Evolutionary conservation across 2,113 vertebrate genomes (phyloP), one percentile per base, ranked within the genome.

Genomic region (Himantopus leucocephalus): DNA sequence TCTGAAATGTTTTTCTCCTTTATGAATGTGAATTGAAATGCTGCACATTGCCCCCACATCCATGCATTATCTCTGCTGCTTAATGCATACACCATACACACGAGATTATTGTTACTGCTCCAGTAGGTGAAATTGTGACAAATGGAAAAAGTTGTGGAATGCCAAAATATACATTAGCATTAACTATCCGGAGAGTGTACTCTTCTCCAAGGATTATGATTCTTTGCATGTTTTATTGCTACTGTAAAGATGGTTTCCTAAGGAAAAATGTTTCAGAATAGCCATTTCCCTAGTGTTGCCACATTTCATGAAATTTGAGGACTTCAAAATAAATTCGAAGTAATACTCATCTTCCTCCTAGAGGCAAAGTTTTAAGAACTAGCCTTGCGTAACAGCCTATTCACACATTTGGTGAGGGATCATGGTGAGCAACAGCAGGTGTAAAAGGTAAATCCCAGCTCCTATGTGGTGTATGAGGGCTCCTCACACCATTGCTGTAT

Each of bases 11-110:
- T 77, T 80, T 58, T 76, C 22, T 81, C 21, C 32, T 50, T 67
- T 32, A 59, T 14, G 47, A 45, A 53, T 0, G 0, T 30, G 30
- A 53, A 71, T 32, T 0, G 0, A 55, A 92, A 83, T 1, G 0
- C 41, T 86, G 30, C 23, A 23, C 14, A 41, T 35, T 3, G 2
- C 5, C 8, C 13, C 9, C 8, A 3, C 2, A 43, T 20, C 47
- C 35, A 17, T 8, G 16, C 60, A 14, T 72, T 56, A n/a, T 43
- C 39, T 60, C n/a, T 83, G 37, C 58, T 90, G 27, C 71, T 85
- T 75, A 71, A 60, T 32, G 58, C 15, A 48, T 35, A n/a, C 14
- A 63, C 8, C 37, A 47, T 10, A 75, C 17, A 32, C 13, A 41
- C 0, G 1, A 63, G 17, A n/a, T 32, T 35, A 50, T 21, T 70